Evolutionary conservation across 2,797 vertebrate species (phyloP).

Genomic region (Antrozous pallidus): DNA sequence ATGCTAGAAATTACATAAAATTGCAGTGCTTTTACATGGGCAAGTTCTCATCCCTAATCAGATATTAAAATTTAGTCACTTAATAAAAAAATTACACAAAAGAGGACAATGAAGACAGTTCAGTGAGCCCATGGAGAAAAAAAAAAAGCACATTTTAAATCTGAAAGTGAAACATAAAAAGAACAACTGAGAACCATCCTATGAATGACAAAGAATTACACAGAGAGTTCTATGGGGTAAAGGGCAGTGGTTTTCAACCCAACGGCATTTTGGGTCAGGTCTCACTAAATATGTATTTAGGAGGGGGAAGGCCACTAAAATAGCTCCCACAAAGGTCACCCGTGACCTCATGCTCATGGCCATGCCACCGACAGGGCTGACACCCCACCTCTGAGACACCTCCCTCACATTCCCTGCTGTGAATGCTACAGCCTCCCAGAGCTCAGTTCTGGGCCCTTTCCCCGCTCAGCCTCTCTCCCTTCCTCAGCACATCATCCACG

Average conservation of each 20-base stretch:
- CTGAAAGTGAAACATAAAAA: not conserved
- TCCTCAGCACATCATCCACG: not conserved
- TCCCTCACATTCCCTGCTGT: not conserved
- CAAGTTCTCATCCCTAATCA: not conserved
- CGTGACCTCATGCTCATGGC: not conserved
- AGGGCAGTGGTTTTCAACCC: not conserved
- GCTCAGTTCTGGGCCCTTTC: not conserved
- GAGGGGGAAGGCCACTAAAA: not conserved
- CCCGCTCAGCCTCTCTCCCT: not conserved
- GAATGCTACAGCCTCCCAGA: not conserved
- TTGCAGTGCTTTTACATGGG: not conserved
- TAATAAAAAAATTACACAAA: not conserved
- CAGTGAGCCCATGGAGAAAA: not conserved
- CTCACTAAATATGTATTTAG: not conserved
- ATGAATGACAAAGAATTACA: not conserved
- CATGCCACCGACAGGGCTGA: not conserved
- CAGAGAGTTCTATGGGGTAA: not conserved
- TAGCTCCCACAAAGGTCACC: not conserved
- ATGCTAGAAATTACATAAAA: not conserved
- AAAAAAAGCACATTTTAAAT: not conserved
- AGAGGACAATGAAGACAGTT: not conserved
- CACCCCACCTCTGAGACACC: not conserved
- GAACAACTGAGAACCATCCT: not conserved
- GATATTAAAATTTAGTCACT: conserved; percentile 4
- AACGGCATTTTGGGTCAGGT: not conserved